Conservation (phyloP, 2,113 vertebrate species). For the Lycaon pictus region DNA sequence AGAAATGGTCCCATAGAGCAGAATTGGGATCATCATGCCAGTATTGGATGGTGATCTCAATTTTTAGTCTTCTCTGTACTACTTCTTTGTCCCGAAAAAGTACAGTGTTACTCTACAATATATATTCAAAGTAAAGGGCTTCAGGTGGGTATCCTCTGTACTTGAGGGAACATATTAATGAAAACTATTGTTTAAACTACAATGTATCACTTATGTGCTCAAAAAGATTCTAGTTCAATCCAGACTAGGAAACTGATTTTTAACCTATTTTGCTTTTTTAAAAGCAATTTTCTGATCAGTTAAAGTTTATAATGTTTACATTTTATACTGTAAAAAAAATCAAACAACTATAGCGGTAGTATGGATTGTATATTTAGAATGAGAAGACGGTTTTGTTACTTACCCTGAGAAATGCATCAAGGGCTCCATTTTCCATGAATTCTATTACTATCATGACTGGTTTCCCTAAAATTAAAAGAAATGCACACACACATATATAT, state of each 20-base stretch:
- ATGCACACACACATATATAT: not conserved
- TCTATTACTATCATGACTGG: conserved; percentile 99
- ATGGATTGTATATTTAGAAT: conserved; percentile 37
- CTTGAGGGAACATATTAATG: conserved; percentile 45
- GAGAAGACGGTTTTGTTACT: conserved; percentile 79
- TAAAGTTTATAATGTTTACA: conserved; percentile 57
- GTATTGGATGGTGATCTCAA: not conserved
- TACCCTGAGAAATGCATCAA: conserved; percentile 98
- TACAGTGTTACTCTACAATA: conserved; percentile 24
- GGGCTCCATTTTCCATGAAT: conserved; percentile 99
- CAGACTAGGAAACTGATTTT: conserved; percentile 59
- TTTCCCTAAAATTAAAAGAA: conserved; percentile 91
- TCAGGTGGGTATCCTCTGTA: not conserved
- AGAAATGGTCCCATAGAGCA: not conserved
- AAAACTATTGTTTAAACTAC: conserved; percentile 37
- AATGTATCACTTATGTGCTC: conserved; percentile 62
- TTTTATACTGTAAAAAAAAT: conserved; percentile 49
- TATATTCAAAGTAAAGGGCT: not conserved
- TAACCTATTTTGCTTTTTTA: conserved; percentile 60
- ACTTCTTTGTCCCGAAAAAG: not conserved
- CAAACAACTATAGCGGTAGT: not conserved
- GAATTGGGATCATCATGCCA: not conserved
- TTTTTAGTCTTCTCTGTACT: conserved; percentile 49
- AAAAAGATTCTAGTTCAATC: conserved; percentile 59
- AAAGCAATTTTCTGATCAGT: conserved; percentile 59